These are phyloP conservation scores for Heptranchias perlo DNA, from an alignment of 2,113 vertebrate genomes.

Conservation along the genomic window DNA sequence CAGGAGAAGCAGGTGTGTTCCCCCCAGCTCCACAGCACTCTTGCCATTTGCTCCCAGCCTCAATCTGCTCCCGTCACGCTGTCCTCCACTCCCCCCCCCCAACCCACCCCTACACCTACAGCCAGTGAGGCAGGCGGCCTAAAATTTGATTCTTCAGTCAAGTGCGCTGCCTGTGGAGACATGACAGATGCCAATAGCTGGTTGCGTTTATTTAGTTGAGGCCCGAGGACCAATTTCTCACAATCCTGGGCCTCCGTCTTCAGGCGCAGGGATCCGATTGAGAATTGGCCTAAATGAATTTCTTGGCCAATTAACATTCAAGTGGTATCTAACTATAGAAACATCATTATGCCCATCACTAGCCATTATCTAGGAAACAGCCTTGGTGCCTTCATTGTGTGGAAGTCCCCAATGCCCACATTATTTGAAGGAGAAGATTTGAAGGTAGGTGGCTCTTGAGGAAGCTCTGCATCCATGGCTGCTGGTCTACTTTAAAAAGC, in stretches of 20 bases:
- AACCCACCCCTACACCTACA: background rate
- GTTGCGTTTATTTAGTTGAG: background rate
- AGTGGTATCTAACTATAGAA: background rate
- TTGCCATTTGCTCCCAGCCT: background rate
- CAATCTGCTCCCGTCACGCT: background rate
- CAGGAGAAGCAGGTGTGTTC: background rate
- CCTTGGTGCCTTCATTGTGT: background rate
- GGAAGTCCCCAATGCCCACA: background rate
- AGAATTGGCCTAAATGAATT: background rate
- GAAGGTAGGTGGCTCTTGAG: background rate
- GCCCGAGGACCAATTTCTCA: background rate
- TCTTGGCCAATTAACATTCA: background rate
- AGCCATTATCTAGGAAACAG: background rate
- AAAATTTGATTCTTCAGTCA: background rate
- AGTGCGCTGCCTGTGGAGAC: too few relatives aligned
- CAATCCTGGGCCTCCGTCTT: background rate
- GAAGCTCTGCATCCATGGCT: background rate
- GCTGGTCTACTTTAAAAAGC: background rate
- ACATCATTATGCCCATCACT: background rate
- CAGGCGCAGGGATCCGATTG: background rate
- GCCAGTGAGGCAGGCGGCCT: background rate
- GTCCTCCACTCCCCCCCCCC: too few relatives aligned
- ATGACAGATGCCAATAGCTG: too few relatives aligned
- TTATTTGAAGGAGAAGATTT: background rate
- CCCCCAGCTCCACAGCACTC: background rate